phyloP scores from a whole-genome alignment of 2,113 vertebrate genomes.

The Pollachius pollachius region DNA sequence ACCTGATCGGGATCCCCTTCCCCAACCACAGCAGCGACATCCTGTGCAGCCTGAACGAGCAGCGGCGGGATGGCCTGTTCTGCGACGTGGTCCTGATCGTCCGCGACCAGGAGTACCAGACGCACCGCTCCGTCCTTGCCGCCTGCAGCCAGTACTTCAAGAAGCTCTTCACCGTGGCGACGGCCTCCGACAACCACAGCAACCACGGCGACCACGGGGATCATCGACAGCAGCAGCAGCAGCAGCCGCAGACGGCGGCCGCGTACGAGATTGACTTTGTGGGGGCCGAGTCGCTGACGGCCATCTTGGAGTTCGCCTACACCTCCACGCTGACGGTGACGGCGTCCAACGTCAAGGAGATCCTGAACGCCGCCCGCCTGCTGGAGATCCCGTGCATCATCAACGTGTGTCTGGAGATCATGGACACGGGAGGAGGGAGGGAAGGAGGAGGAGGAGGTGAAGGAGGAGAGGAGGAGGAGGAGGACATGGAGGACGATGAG shows the following conservation, averaged over 20 bases:
- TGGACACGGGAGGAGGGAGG: slow-evolving; percentile 80
- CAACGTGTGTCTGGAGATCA: slow-evolving; percentile 95
- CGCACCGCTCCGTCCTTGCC: slow-evolving; percentile 91
- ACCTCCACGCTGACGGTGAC: slow-evolving; percentile 97
- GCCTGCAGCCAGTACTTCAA: slow-evolving; percentile 99
- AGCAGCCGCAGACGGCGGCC: slow-evolving; percentile 38
- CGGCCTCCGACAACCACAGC: slow-evolving; percentile 68
- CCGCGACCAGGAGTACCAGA: slow-evolving; percentile 92
- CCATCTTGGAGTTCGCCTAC: slow-evolving; percentile 98
- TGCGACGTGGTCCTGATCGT: slow-evolving; percentile 96
- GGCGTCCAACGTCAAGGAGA: slow-evolving; percentile 89
- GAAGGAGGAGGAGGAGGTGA: slow-evolving; percentile 73
- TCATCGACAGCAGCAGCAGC: no score
- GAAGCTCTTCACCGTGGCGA: slow-evolving; percentile 93
- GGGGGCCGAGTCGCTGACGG: slow-evolving; percentile 90
- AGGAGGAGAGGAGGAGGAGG: slow-evolving; percentile 68
- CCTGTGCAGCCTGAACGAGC: slow-evolving; percentile 91
- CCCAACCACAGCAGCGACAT: slow-evolving; percentile 98
- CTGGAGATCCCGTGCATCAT: slow-evolving; percentile 96
- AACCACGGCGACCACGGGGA: slow-evolving; percentile 35
- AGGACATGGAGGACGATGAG: slow-evolving; percentile 77
- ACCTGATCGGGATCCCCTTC: slow-evolving; percentile 98
- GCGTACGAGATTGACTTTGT: slow-evolving; percentile 98
- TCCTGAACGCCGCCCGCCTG: slow-evolving; percentile 90
- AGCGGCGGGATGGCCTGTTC: slow-evolving; percentile 88